Conservation (phyloP, 2,888 invertebrate genomes). For the Aquatica leii region DNA sequence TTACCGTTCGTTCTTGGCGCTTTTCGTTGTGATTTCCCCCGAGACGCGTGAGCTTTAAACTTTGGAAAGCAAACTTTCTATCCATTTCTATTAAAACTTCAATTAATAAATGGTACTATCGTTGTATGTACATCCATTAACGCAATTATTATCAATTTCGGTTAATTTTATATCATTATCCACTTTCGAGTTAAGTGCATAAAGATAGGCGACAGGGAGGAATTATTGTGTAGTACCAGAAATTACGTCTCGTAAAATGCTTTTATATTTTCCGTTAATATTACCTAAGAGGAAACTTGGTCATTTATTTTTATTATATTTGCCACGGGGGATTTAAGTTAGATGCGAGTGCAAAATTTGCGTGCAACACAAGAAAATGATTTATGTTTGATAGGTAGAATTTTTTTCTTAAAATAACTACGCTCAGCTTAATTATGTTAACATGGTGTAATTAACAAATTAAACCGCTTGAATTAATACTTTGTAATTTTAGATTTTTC, state of each 20-base stretch:
- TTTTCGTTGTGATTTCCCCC: constrained; percentile 37
- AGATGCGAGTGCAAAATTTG: constrained; percentile 23
- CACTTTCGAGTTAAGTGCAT: constrained; percentile 14
- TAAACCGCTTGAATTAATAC: no score
- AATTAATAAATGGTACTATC: constrained; percentile 6
- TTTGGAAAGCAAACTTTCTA: neutral
- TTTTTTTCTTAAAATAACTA: no score
- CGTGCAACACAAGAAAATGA: constrained; percentile 17
- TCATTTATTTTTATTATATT: constrained; percentile 20
- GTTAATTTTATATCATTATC: constrained; percentile 17
- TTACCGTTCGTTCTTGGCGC: constrained; percentile 26
- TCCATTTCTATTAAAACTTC: neutral
- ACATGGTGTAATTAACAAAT: no score
- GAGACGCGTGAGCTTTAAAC: constrained; percentile 31
- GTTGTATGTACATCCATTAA: constrained; percentile 4
- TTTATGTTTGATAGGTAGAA: constrained; percentile 6
- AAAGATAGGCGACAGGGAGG: neutral
- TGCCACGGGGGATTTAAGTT: constrained; percentile 7
- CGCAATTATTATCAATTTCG: constrained; percentile 13
- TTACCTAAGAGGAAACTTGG: constrained; percentile 19
- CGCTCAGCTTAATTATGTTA: no score
- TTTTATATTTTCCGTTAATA: constrained; percentile 16
- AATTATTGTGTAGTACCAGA: constrained; percentile 2
- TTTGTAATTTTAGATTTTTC: no score
- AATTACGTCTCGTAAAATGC: constrained; percentile 3